Base-by-base conservation (phyloP, 2,888 invertebrate genomes). In the Pristionchus mayeri region DNA sequence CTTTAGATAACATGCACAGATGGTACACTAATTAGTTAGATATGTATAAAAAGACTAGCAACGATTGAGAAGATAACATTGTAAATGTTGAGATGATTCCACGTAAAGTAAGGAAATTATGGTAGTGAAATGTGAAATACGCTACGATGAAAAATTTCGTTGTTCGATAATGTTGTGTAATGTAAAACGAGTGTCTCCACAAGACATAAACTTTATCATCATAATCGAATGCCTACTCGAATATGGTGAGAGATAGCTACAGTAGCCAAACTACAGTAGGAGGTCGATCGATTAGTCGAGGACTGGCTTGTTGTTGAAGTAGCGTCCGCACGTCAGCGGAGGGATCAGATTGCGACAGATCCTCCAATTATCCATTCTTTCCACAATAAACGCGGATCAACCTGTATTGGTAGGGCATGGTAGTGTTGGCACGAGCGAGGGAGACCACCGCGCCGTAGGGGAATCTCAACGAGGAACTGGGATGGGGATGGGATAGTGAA, bases 261-360 rank as follows among this genome's bases (percentile, higher is more conserved):
- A 3, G 60, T n/a, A 24, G 30, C 54, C 13, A 54, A 21, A 16
- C 30, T 67, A 67, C 67, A n/a, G 67, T 67, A 67, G 44, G 13
- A 44, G 44, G 44, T 9, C 44, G 44, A 27, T 52, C 34, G 52
- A 52, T 79, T 54, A 79, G 44, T 79, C 79, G 52, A 79, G 52
- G 4, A 79, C 40, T 37, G 81, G 81, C 60, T 81, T 81, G 60
- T 50, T 81, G 50, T 48, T 60, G 81, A 81, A 81, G 60, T 81
- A 60, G 40, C 60, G 60, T 3, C 81, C 81, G 60, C 27, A 60
- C 44, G 81, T 81, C 18, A 81, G 81, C 11, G 81, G 81, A n/a
- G 81, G 81, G 34, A 81, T 81, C 24, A 81, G 57, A 34, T 81
- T 81, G 44, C 81, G 57, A 34, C 60, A 81, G 40, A 81, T 60